These are phyloP conservation scores for Chaenogobius annularis DNA, from an alignment of 2,113 vertebrate species.

Conservation along the genomic window DNA sequence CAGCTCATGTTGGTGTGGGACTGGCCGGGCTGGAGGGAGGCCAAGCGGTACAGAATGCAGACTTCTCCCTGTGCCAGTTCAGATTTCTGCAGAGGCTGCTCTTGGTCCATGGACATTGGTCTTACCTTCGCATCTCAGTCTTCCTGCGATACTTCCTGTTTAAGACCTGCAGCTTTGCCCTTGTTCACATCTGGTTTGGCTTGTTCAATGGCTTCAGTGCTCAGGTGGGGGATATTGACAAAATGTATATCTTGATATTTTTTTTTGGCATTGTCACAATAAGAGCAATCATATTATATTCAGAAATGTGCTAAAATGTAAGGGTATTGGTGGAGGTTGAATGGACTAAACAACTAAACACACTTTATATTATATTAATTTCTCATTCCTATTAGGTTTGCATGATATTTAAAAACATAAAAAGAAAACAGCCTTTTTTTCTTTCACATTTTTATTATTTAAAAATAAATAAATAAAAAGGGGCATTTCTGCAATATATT, in stretches of 20 bases:
- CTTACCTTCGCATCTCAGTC: constrained; percentile 84
- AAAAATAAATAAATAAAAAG: too few relatives aligned
- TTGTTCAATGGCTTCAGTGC: constrained; percentile 87
- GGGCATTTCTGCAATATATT: too few relatives aligned
- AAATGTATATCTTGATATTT: neutral
- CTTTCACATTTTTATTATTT: too few relatives aligned
- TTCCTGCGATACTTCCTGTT: constrained; percentile 90
- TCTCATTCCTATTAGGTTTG: too few relatives aligned
- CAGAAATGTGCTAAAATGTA: neutral
- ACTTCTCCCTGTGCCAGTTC: constrained; percentile 89
- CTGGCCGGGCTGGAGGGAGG: constrained; percentile 86
- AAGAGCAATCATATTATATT: neutral
- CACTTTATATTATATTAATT: too few relatives aligned
- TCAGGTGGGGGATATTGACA: constrained; percentile 48
- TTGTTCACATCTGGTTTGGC: constrained; percentile 88
- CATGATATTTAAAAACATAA: too few relatives aligned
- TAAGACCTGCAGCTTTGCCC: constrained; percentile 85
- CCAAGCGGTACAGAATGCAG: constrained; percentile 89
- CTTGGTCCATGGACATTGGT: constrained; percentile 90
- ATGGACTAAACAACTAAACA: neutral
- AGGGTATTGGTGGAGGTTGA: neutral
- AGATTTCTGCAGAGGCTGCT: constrained; percentile 84
- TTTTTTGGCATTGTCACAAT: neutral
- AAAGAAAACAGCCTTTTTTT: too few relatives aligned
- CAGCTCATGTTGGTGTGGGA: constrained; percentile 89